Evolutionary conservation across 2,888 invertebrate genomes (phyloP).

Genomic region (Flabesymbios commensalis): DNA sequence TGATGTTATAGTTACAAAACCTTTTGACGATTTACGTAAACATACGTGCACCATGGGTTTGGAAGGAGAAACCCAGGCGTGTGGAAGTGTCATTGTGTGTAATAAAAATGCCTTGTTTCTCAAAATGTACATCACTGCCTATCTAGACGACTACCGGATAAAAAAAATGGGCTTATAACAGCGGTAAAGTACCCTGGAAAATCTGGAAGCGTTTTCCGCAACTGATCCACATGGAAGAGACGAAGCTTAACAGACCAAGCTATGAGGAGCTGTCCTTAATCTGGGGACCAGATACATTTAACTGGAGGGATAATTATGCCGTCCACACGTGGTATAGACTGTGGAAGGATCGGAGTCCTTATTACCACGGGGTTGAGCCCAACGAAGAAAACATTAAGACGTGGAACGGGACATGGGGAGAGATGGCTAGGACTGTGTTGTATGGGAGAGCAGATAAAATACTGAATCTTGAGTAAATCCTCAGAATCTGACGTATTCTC

Average conservation of each 20-base stretch:
- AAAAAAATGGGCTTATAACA: constrained; percentile 40
- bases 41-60: constrained; percentile 30
- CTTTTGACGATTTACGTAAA: constrained; percentile 34
- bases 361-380: constrained; percentile 33
- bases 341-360: constrained; percentile 32
- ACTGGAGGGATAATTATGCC: constrained; percentile 42
- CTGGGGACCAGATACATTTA: constrained; percentile 31
- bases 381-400: constrained; percentile 35
- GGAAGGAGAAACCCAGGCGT: constrained; percentile 30
- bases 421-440: constrained; percentile 37
- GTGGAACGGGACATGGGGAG: constrained; percentile 34
- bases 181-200: constrained; percentile 36
- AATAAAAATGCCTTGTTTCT: constrained; percentile 33
- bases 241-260: constrained; percentile 32
- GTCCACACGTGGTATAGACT: constrained; percentile 43
- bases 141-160: constrained; percentile 38
- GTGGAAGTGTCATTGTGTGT: constrained; percentile 39
- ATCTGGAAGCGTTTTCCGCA: constrained; percentile 34
- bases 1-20: constrained; percentile 30
- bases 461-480: too few species aligned
- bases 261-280: constrained; percentile 33
- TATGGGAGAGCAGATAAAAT: too few species aligned
- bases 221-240: constrained; percentile 34
- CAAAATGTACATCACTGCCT: constrained; percentile 37
- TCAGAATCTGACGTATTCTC: too few species aligned